phyloP scores from a whole-genome alignment of 2,797 vertebrate genomes.

The Coregonus ussuriensis region DNA sequence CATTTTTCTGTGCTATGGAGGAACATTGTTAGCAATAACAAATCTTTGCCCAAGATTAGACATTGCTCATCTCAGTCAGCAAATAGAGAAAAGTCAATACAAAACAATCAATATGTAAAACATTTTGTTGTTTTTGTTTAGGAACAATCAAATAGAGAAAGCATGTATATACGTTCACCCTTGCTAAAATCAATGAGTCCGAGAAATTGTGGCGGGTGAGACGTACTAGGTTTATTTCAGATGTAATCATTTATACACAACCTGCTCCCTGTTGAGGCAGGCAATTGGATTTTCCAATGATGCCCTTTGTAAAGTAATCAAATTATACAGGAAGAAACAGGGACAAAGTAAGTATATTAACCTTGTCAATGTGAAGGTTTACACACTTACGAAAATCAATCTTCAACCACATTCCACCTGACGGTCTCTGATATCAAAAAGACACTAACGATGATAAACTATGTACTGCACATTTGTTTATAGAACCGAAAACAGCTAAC shows the following conservation, averaged over 20 bases:
- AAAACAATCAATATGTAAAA: conserved; percentile 27
- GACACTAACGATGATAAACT: neutral
- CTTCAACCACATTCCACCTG: conserved; percentile 20
- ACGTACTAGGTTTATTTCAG: conserved; percentile 16
- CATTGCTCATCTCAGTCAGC: conserved; percentile 32
- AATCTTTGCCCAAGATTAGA: conserved; percentile 43
- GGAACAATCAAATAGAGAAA: conserved; percentile 23
- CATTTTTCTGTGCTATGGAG: neutral
- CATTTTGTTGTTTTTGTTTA: conserved; percentile 22
- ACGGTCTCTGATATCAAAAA: neutral
- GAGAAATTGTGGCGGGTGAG: neutral
- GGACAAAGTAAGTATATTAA: conserved; percentile 16
- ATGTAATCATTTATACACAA: conserved; percentile 44
- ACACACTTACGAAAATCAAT: conserved; percentile 7
- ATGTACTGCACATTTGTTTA: neutral
- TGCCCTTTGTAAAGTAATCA: conserved; percentile 31
- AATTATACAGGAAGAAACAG: conserved; percentile 32
- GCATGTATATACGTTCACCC: conserved; percentile 6
- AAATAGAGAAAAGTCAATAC: conserved; percentile 27
- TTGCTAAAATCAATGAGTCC: conserved; percentile 19
- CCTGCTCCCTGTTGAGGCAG: conserved; percentile 25
- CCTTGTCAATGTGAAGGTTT: conserved; percentile 29
- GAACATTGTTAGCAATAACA: conserved; percentile 48
- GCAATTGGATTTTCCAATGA: conserved; percentile 50
- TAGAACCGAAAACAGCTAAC: conserved; percentile 54